A percentile compares a stretch with the other conserved stretches of the same genome.
phyloP scores from a whole-genome alignment of 2,797 vertebrate genomes.

The Percopsis omiscomaycus region DNA sequence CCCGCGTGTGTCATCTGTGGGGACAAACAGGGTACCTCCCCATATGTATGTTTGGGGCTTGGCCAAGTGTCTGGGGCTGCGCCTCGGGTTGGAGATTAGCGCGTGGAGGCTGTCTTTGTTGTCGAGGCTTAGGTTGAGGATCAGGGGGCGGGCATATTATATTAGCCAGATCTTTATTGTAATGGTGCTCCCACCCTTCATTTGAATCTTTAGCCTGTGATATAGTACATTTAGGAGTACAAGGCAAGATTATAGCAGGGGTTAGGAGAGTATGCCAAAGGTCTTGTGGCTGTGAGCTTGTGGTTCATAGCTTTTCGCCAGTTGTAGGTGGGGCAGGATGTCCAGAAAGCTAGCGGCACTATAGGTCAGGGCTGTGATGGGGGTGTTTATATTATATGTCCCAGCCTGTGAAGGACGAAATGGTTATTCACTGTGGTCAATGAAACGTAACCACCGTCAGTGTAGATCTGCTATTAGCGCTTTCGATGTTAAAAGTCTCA shows the following conservation, averaged over 20 bases:
- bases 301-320: no score
- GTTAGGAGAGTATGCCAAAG: background rate
- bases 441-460: no score
- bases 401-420: no score
- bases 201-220: background rate
- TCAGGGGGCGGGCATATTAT: background rate
- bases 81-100: background rate
- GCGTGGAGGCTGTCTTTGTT: no score
- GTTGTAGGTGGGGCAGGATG: no score
- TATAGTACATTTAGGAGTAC: slow-evolving; percentile 20
- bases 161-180: background rate
- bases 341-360: no score
- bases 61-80: slow-evolving; percentile 13
- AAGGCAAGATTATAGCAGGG: slow-evolving; percentile 41
- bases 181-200: background rate
- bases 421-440: no score
- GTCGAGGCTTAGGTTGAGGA: background rate
- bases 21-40: slow-evolving; percentile 8
- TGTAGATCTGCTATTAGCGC: no score
- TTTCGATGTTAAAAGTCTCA: no score
- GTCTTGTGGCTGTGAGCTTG: no score
- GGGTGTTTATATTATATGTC: no score
- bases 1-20: background rate
- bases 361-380: no score
- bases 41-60: slow-evolving; percentile 1